A percentile compares a stretch with the other conserved stretches of the same genome.
Evolutionary conservation across 37 sponge, comb jelly and placozoan species (phyloP).

Genomic region (Halichondria panicea): DNA sequence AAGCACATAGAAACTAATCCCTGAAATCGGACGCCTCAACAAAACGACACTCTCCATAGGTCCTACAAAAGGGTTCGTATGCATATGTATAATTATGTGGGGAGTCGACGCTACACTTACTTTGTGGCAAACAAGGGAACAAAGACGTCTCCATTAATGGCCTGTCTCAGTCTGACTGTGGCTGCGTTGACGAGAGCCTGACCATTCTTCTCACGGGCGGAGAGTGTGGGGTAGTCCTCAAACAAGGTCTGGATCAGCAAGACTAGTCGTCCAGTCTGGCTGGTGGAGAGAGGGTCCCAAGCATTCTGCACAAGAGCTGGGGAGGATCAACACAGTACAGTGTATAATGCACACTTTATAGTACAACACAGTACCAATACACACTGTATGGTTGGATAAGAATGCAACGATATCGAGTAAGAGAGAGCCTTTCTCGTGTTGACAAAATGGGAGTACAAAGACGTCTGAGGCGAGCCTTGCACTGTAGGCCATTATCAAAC

Average conservation of each 20-base stretch:
- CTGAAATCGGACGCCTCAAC: neutral
- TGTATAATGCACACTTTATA: neutral
- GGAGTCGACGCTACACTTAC: slow-evolving; percentile 33
- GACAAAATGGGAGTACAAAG: no score
- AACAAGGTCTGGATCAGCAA: slow-evolving; percentile 18
- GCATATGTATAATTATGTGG: neutral
- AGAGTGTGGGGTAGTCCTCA: slow-evolving; percentile 60
- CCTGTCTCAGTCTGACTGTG: slow-evolving; percentile 6
- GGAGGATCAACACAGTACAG: neutral
- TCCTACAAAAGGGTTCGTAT: no score
- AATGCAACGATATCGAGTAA: no score
- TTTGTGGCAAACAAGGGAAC: slow-evolving; percentile 53
- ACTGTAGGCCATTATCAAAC: neutral
- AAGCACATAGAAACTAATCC: neutral
- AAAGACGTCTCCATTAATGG: slow-evolving; percentile 51
- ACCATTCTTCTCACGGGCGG: slow-evolving; percentile 2
- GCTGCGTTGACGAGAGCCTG: slow-evolving; percentile 36
- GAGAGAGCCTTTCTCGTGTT: no score
- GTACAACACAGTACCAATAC: neutral
- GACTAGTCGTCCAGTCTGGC: slow-evolving; percentile 42
- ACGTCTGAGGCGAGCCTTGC: no score
- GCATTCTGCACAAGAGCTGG: slow-evolving; percentile 47
- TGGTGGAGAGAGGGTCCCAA: slow-evolving; percentile 76
- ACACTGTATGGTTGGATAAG: neutral
- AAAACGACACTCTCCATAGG: no score